Evolutionary conservation across 2,113 vertebrate species (phyloP).

Genomic region (Tetrax tetrax): DNA sequence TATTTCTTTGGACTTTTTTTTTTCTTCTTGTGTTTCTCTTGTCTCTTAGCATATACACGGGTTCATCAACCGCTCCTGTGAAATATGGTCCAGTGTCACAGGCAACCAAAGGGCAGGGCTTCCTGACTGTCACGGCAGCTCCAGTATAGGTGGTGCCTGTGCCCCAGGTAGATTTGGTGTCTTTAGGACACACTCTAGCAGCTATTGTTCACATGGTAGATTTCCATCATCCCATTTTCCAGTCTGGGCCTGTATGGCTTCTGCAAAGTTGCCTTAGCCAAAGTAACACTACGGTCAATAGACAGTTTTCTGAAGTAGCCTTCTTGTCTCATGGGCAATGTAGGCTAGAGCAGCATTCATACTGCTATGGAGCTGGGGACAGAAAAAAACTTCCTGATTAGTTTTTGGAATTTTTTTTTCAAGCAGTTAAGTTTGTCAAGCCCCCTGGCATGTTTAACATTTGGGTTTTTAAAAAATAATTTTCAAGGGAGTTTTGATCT

Average conservation of each 20-base stretch:
- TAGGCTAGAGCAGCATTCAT: neutral
- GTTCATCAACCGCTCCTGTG: neutral
- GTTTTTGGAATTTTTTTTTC: neutral
- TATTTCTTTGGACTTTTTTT: neutral
- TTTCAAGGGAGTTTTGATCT: neutral
- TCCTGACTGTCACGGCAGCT: neutral
- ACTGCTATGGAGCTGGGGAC: neutral
- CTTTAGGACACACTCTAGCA: neutral
- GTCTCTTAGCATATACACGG: neutral
- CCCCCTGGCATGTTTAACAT: neutral
- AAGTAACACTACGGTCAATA: neutral
- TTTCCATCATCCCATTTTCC: neutral
- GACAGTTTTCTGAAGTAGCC: neutral
- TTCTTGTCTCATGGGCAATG: neutral
- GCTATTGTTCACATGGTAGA: neutral
- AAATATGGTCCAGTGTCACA: neutral
- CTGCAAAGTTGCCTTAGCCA: neutral
- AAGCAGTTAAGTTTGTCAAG: neutral
- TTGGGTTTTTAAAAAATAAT: accelerated
- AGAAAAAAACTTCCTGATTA: neutral
- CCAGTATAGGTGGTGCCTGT: neutral
- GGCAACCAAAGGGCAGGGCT: neutral
- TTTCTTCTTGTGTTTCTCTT: neutral
- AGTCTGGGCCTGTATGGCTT: neutral
- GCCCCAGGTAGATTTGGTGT: neutral